Percentiles rank a stretch among this genome's conserved stretches.
Evolutionary conservation across 2,888 invertebrate species (phyloP).

Genomic region (Anoplius nigerrimus): DNA sequence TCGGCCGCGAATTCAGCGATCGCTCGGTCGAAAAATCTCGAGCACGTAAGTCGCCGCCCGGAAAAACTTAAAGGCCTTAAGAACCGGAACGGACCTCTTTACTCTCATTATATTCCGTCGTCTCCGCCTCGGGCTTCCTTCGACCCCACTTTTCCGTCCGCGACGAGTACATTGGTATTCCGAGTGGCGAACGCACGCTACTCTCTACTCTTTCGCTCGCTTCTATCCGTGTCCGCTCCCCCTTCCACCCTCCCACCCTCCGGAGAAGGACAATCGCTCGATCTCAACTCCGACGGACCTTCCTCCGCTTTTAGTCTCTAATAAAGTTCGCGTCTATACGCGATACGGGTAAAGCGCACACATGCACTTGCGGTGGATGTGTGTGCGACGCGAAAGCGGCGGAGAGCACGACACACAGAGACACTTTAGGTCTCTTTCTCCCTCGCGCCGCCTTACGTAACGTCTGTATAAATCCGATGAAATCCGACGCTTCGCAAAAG

Average conservation of each 20-base stretch:
- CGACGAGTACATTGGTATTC: slow-evolving; percentile 28
- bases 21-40: not conserved
- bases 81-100: slow-evolving; percentile 23
- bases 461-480: slow-evolving; percentile 43
- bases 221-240: slow-evolving; percentile 33
- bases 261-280: slow-evolving; percentile 4
- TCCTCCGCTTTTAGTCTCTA: not conserved
- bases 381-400: too few species aligned
- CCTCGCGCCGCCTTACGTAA: slow-evolving; percentile 37
- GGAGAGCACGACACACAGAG: too few species aligned
- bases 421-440: slow-evolving; percentile 18
- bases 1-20: too few species aligned
- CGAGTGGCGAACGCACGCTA: slow-evolving; percentile 5
- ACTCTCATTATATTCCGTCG: slow-evolving; percentile 27
- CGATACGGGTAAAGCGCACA: not conserved
- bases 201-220: slow-evolving; percentile 48
- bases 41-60: not conserved
- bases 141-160: not conserved
- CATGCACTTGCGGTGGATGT: not conserved
- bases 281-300: slow-evolving; percentile 10
- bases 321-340: not conserved
- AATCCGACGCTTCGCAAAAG: slow-evolving; percentile 24
- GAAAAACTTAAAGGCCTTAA: slow-evolving; percentile 16
- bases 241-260: not conserved
- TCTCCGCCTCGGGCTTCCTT: not conserved